Evolutionary conservation across 2,888 invertebrate genomes (phyloP), one percentile per base, ranked within the genome.

Genomic region (Dynastes grantii): DNA sequence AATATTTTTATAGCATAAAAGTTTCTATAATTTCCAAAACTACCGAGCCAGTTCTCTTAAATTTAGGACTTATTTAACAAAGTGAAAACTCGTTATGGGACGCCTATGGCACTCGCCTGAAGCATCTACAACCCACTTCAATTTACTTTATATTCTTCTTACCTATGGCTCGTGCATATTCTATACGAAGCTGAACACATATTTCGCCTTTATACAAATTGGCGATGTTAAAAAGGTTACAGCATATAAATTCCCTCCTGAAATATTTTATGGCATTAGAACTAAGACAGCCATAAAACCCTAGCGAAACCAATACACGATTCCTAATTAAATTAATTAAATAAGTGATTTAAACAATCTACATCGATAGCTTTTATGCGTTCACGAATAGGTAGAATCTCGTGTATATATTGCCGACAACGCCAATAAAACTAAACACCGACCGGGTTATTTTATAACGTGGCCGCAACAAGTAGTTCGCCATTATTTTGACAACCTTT

Each of bases 401-500:
- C 8, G 16, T 40, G 73, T 58, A 73, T 73, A 73, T 73, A 58
- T 37, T 73, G 58, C 73, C n/a, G 37, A 13, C 37, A 11, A 55
- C 16, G 45, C 40, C 58, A 58, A 73, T 73, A 73, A 73, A 73
- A 73, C 58, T 58, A 73, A 58, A 73, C 40, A 58, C 73, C 73
- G 58, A 37, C 40, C 65, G 51, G 22, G 76, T 63, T 76, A 76
- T 53, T 76, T 76, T 76, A 76, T 67, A 76, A 76, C 76, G 76
- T 76, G 76, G 27, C 76, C 49, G 76, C 70, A 77, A 77, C 77
- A 63, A 77, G 63, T 71, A 77, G 77, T 70, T 51, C 70, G 68
- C 70, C 49, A 77, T 77, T 71, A 77, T 77, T 77, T 77, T 77
- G 76, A 76, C 76, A 70, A 61, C 70, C 70, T 49, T 70, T 77